Evolutionary conservation across 37 sponge, comb jelly and placozoan genomes (phyloP).

Genomic region (Cliona cf. orientalis): DNA sequence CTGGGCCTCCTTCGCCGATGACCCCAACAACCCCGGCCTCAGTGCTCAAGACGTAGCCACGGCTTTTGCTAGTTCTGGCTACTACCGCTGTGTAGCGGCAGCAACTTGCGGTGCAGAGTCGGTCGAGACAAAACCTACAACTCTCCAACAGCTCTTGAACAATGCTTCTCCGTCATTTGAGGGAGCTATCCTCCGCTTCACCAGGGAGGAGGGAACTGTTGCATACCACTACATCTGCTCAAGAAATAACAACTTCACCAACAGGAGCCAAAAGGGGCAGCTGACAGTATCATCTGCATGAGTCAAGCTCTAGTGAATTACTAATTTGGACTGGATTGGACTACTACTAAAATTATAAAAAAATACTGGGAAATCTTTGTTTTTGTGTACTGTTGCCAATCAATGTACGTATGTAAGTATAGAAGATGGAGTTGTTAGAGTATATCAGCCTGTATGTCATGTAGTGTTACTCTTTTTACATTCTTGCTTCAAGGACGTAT

Average conservation of each 20-base stretch:
- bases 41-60: constrained; percentile 52
- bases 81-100: constrained; percentile 66
- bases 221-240: constrained; percentile 94
- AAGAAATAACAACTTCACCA: constrained; percentile 99
- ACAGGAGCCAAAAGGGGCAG: constrained; percentile 97
- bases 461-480: too few species aligned
- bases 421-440: too few species aligned
- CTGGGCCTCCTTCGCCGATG: constrained; percentile 36
- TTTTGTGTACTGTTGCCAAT: too few species aligned
- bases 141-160: constrained; percentile 84
- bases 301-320: too few species aligned
- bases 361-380: too few species aligned
- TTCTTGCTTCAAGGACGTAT: too few species aligned
- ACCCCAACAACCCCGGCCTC: neutral
- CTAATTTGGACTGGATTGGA: too few species aligned
- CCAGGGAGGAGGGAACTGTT: constrained; percentile 21
- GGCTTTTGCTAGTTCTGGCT: constrained; percentile 78
- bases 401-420: too few species aligned
- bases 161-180: constrained; percentile 91
- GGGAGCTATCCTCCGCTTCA: constrained; percentile 85
- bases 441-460: too few species aligned
- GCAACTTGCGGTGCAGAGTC: constrained; percentile 41
- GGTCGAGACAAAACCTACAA: constrained; percentile 38
- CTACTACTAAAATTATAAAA: too few species aligned
- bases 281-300: too few species aligned